Conservation (phyloP, 2,888 invertebrate genomes). For the Eilema depressum region DNA sequence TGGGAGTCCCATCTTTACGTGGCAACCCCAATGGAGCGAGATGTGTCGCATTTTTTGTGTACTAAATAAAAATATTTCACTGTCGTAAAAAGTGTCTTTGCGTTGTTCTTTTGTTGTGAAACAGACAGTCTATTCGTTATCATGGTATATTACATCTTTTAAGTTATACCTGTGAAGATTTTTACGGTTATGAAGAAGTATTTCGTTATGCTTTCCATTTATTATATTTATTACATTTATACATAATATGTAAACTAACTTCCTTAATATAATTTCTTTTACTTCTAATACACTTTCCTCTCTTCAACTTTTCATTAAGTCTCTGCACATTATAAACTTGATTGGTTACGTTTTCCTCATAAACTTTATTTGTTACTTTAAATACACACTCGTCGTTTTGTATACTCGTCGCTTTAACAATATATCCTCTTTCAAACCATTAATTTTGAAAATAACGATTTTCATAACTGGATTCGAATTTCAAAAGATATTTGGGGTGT, state of each 20-base stretch:
- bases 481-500: no score
- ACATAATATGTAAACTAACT: neutral
- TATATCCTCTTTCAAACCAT: no score
- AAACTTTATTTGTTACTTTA: neutral
- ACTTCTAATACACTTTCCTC: no score
- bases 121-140: slow-evolving; percentile 45
- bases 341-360: neutral
- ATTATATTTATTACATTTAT: no score
- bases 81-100: slow-evolving; percentile 54
- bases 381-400: no score
- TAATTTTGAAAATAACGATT: no score
- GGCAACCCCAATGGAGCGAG: slow-evolving; percentile 51
- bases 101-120: slow-evolving; percentile 55
- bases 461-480: no score
- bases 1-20: slow-evolving; percentile 42
- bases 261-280: neutral
- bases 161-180: slow-evolving; percentile 36
- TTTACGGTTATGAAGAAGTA: slow-evolving; percentile 19
- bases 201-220: slow-evolving; percentile 17
- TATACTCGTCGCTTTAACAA: no score
- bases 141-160: slow-evolving; percentile 37
- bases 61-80: slow-evolving; percentile 59
- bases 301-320: neutral
- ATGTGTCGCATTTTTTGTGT: slow-evolving; percentile 62
- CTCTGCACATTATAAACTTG: neutral